Conservation (phyloP, 2,113 vertebrate species). For the Corydoras sp. region DNA sequence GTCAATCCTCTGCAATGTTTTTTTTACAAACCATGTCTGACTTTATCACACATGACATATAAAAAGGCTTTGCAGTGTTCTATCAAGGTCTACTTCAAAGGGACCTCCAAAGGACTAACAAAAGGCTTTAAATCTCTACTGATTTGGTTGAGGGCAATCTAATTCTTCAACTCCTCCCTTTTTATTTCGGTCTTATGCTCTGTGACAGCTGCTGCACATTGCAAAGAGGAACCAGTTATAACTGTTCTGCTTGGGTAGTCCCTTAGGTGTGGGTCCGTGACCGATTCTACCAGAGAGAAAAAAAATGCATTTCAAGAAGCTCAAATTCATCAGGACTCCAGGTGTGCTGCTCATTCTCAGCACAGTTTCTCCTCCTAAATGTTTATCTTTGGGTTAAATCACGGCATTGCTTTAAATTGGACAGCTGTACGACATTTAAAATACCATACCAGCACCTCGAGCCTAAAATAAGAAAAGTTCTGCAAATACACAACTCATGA, state of each 20-base stretch:
- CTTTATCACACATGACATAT: not conserved
- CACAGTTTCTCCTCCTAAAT: too few relatives aligned
- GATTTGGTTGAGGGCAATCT: slow-evolving; percentile 17
- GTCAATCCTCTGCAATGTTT: not conserved
- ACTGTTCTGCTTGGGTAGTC: slow-evolving; percentile 6
- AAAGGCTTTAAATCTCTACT: not conserved
- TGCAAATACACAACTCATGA: not conserved
- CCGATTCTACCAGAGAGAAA: not conserved
- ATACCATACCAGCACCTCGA: too few relatives aligned
- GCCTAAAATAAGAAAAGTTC: not conserved
- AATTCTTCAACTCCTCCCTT: not conserved
- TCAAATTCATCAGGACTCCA: not conserved
- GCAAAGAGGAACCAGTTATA: not conserved
- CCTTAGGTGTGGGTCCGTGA: not conserved
- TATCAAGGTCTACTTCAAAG: not conserved
- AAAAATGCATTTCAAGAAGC: not conserved
- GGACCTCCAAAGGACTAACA: too few relatives aligned
- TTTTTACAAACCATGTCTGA: not conserved
- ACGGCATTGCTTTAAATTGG: too few relatives aligned
- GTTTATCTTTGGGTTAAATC: too few relatives aligned
- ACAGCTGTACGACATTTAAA: too few relatives aligned
- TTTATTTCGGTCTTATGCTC: too few relatives aligned
- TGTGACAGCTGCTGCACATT: slow-evolving; percentile 1
- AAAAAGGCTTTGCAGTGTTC: too few relatives aligned
- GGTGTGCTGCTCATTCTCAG: too few relatives aligned